A percentile compares a stretch with the other conserved stretches of the same genome.
phyloP scores from a whole-genome alignment of 2,888 invertebrate genomes.

The Tenthredo livida region DNA sequence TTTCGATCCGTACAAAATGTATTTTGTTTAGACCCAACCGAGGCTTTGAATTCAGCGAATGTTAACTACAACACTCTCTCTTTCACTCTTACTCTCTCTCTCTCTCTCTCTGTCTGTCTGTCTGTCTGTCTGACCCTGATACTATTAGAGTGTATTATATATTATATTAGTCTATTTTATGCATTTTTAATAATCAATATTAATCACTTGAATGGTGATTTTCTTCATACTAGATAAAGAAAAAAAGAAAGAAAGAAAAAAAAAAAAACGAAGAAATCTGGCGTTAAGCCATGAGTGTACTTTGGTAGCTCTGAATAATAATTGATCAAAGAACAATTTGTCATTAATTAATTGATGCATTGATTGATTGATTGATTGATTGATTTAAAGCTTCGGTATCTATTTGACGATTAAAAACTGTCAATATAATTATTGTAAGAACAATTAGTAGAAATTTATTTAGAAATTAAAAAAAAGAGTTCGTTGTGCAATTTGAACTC shows the following conservation, averaged over 20 bases:
- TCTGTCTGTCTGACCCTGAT: neutral
- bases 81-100: neutral
- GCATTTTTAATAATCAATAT: slow-evolving; percentile 41
- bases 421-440: slow-evolving; percentile 13
- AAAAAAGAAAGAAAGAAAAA: neutral
- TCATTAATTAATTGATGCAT: slow-evolving; percentile 16
- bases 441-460: slow-evolving; percentile 30
- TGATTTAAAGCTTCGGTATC: slow-evolving; percentile 37
- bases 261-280: neutral
- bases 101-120: neutral
- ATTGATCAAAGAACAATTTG: slow-evolving; percentile 2
- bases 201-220: neutral
- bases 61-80: neutral
- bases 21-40: slow-evolving; percentile 8
- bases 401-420: slow-evolving; percentile 2
- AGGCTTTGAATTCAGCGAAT: slow-evolving; percentile 25
- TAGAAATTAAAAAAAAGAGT: slow-evolving; percentile 25
- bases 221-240: neutral
- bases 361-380: neutral
- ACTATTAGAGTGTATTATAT: slow-evolving; percentile 13
- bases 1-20: slow-evolving; percentile 8
- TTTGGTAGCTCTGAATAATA: slow-evolving; percentile 18
- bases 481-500: slow-evolving; percentile 43
- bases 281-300: neutral
- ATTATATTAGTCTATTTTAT: slow-evolving; percentile 30